These are phyloP conservation scores for Sciurus carolinensis DNA, from an alignment of 2,797 vertebrate genomes.

Conservation along the genomic window DNA sequence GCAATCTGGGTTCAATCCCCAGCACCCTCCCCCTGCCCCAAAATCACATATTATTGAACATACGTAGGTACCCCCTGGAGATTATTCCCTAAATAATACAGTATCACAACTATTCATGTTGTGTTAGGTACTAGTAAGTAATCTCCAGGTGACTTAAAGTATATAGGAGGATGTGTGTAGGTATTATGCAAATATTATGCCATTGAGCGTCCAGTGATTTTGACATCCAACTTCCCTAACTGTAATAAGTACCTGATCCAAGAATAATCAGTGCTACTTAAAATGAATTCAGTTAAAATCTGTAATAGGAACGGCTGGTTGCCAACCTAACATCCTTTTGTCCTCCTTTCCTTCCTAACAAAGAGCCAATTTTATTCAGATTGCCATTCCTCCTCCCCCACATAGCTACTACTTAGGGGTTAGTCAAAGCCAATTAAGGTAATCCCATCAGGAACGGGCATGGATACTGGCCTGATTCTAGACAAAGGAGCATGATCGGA, in stretches of 20 bases:
- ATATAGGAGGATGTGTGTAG: no score
- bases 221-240: not conserved
- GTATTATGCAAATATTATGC: not conserved
- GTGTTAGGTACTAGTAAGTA: not conserved
- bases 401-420: not conserved
- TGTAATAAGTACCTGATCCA: not conserved
- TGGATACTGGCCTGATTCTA: not conserved
- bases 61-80: not conserved
- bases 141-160: not conserved
- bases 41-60: not conserved
- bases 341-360: slow-evolving; percentile 5
- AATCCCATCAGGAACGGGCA: slow-evolving; percentile 6
- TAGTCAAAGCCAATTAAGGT: slow-evolving; percentile 29
- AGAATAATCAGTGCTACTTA: not conserved
- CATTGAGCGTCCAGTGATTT: not conserved
- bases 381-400: not conserved
- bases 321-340: not conserved
- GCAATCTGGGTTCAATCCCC: no score
- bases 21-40: no score
- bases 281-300: slow-evolving; percentile 33
- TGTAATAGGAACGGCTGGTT: not conserved
- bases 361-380: not conserved
- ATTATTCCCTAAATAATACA: not conserved
- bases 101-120: not conserved
- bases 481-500: not conserved